Percentiles rank a stretch among this genome's conserved stretches.
These are phyloP conservation scores for Centropus unirufus DNA, from an alignment of 2,113 vertebrate species.

Conservation along the genomic window DNA sequence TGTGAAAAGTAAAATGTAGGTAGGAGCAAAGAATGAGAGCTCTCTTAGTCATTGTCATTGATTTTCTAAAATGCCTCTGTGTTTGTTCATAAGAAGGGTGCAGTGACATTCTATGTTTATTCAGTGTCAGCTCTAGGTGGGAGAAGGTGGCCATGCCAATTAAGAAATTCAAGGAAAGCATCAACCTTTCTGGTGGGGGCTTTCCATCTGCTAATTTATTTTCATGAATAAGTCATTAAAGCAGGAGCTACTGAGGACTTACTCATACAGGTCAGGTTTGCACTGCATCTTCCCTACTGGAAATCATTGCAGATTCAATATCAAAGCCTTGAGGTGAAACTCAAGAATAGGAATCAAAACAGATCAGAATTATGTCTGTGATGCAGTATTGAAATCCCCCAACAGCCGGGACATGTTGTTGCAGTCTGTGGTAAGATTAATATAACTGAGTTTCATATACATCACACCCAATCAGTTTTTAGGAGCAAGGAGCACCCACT, in stretches of 20 bases:
- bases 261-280: not conserved
- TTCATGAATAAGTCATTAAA: conserved; percentile 45
- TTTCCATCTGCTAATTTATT: conserved; percentile 40
- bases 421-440: not conserved
- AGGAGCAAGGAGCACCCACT: not conserved
- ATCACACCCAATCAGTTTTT: not conserved
- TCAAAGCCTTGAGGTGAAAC: not conserved
- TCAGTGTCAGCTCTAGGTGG: not conserved
- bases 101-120: conserved; percentile 28
- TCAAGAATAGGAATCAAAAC: not conserved
- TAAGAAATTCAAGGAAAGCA: conserved; percentile 61
- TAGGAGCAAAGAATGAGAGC: conserved; percentile 29
- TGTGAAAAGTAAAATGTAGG: conserved; percentile 46
- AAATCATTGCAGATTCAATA: not conserved
- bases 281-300: not conserved
- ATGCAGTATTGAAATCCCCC: not conserved
- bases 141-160: conserved; percentile 4
- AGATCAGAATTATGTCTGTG: not conserved
- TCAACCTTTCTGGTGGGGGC: conserved; percentile 16
- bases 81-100: conserved; percentile 33
- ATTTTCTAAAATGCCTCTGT: conserved; percentile 30
- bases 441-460: not conserved
- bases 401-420: not conserved
- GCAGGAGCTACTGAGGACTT: not conserved
- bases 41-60: conserved; percentile 51